Base-by-base conservation (phyloP, 2,888 invertebrate species). In the Xestia c-nigrum region DNA sequence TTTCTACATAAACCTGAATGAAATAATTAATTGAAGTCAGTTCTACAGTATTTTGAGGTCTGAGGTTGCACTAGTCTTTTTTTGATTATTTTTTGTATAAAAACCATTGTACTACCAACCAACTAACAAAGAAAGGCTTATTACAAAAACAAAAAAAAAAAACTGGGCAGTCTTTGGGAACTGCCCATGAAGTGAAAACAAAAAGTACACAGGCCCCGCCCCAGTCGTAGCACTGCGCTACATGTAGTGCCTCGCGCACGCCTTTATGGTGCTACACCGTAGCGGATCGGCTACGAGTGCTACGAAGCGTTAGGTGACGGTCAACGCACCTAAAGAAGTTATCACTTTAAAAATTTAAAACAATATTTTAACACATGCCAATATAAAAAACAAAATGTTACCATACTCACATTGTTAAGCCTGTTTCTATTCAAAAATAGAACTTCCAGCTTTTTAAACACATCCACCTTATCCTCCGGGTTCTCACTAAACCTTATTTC, bases 391-490 rank as follows among this genome's bases (percentile, higher is more conserved):
- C 3, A 21, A 63, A 75, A 61, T 16, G 43, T 65, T 64, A 10
- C 67, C 38, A 74, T 87, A 96, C 97, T 97, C 94, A 98, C 98
- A 96, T 98, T 98, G 89, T 97, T 97, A 90, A 99, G 98, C 77
- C 97, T 96, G 95, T 99, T 99, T 88, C 98, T 96, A 79, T 97
- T 98, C 88, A 99, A 94, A 93, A 98, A 98, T 64, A 99, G 93
- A 74, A 97, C 97, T 87, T 97, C 97, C 87, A 99, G 94, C 85
- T 97, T 97, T 61, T 97, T 94, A 95, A 99, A 99, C 69, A 97
- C 91, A 63, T 97, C 94, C 9, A 97, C 95, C 89, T 97, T 97
- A 83, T 95, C 95, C 89, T 93, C 92, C 9, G 95, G 95, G 75
- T 97, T 96, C 65, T 97, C 97, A 14, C 97, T 96, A 77, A 98